Percentiles rank a stretch among this genome's conserved stretches.
Conservation (phyloP, 2,113 vertebrate genomes). For the Marcusenius ussheri region DNA sequence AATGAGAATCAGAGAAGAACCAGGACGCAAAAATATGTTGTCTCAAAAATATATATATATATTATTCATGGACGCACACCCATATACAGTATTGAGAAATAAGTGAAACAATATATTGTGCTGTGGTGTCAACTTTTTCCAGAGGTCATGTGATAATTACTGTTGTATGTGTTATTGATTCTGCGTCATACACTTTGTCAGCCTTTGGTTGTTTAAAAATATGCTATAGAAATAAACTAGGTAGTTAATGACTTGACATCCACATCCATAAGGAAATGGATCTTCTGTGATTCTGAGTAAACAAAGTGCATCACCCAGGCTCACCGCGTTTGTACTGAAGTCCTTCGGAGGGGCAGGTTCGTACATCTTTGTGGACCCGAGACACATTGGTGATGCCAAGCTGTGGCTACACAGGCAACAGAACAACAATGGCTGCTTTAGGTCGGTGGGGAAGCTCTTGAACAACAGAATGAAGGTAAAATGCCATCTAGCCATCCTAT, state of each 20-base stretch:
- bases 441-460: slow-evolving; percentile 65
- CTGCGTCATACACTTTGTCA: not conserved
- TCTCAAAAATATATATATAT: no score
- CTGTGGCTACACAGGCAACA: slow-evolving; percentile 64
- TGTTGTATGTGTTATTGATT: not conserved
- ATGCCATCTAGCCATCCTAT: not conserved
- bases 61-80: no score
- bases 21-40: no score
- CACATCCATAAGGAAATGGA: not conserved
- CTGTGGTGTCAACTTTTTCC: no score
- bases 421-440: slow-evolving; percentile 59
- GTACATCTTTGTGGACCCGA: slow-evolving; percentile 62
- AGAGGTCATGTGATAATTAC: not conserved
- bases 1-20: no score
- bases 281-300: not conserved
- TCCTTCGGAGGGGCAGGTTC: slow-evolving; percentile 64
- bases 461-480: slow-evolving; percentile 72
- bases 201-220: not conserved
- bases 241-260: not conserved
- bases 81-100: no score
- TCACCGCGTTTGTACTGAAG: slow-evolving; percentile 80
- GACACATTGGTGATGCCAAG: slow-evolving; percentile 54
- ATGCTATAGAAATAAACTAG: not conserved
- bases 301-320: slow-evolving; percentile 46
- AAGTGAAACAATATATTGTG: no score